phyloP scores from a whole-genome alignment of 2,797 vertebrate species.

The Dipus sagitta region DNA sequence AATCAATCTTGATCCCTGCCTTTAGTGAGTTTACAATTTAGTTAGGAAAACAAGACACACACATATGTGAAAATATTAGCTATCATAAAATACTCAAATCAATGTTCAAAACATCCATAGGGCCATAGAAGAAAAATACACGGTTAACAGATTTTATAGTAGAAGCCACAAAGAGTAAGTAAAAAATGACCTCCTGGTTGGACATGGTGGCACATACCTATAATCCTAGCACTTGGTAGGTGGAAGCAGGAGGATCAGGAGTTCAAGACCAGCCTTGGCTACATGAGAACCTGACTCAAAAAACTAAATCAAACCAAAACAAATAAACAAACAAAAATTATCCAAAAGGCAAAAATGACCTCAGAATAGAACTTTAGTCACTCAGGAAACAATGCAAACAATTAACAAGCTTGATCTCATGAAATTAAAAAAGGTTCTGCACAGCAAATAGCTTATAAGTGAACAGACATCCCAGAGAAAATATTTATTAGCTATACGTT shows the following conservation, averaged over 20 bases:
- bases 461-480: background rate
- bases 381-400: background rate
- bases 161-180: background rate
- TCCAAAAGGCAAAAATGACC: too few species aligned
- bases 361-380: background rate
- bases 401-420: background rate
- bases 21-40: background rate
- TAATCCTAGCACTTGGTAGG: too few species aligned
- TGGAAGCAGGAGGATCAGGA: background rate
- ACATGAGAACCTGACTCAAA: background rate
- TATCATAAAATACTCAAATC: background rate
- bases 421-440: background rate
- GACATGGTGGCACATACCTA: too few species aligned
- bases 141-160: background rate
- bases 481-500: background rate
- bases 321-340: too few species aligned
- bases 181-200: background rate
- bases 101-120: slow-evolving; percentile 23
- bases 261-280: background rate
- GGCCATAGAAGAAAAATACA: background rate
- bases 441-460: background rate
- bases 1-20: background rate
- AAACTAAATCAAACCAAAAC: too few species aligned
- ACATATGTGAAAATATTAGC: slow-evolving; percentile 2
- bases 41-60: background rate